These are phyloP conservation scores for Acromyrmex heyeri DNA, from an alignment of 1,140 invertebrate genomes.

Conservation along the genomic window DNA sequence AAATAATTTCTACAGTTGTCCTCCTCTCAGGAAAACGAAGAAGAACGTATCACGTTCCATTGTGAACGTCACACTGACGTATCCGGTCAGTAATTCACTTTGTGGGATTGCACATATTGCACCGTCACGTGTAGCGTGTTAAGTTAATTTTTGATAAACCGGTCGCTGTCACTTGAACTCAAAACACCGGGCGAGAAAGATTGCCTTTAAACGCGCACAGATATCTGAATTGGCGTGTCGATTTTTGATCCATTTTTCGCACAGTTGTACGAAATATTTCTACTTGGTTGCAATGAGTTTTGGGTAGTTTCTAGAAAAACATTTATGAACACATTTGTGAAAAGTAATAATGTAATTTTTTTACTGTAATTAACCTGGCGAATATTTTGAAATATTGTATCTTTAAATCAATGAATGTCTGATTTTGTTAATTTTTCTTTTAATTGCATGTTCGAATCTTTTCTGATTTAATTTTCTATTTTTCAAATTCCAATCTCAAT, in stretches of 20 bases:
- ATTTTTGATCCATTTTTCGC: not conserved
- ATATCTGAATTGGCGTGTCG: slow-evolving; percentile 20
- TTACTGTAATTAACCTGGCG: not conserved
- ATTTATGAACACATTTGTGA: not conserved
- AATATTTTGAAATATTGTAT: not conserved
- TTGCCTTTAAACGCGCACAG: slow-evolving; percentile 29
- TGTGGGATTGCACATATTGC: slow-evolving; percentile 70
- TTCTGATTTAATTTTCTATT: not conserved
- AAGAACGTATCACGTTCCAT: slow-evolving; percentile 58
- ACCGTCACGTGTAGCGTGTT: slow-evolving; percentile 70
- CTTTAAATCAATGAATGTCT: not conserved
- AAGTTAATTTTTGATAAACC: slow-evolving; percentile 69
- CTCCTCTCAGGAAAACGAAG: slow-evolving; percentile 46
- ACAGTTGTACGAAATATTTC: not conserved
- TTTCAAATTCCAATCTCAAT: not conserved
- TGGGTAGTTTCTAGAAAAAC: not conserved
- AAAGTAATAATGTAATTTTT: not conserved
- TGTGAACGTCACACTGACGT: slow-evolving; percentile 71
- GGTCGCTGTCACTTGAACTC: slow-evolving; percentile 52
- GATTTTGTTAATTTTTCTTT: not conserved
- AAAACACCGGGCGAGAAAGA: slow-evolving; percentile 41
- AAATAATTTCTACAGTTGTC: slow-evolving; percentile 59
- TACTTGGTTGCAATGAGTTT: not conserved
- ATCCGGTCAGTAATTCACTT: slow-evolving; percentile 72
- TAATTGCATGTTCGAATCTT: not conserved